Conservation (phyloP, 2,888 invertebrate species). For the Oligia latruncula region DNA sequence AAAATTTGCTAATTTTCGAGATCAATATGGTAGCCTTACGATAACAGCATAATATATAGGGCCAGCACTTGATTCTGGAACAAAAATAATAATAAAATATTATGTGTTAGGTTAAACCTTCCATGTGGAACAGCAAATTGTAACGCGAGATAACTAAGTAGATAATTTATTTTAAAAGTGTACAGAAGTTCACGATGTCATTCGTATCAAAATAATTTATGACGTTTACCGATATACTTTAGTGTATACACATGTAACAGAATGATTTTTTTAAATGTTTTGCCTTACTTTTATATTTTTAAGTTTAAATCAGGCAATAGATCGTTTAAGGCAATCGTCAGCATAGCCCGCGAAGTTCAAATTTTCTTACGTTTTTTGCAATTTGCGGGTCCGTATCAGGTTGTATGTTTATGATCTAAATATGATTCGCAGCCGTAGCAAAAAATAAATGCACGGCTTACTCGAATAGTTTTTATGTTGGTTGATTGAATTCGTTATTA, state of each 20-base stretch:
- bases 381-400: too few species aligned
- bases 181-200: slow-evolving; percentile 53
- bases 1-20: background rate
- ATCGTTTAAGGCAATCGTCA: too few species aligned
- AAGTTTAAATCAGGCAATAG: slow-evolving; percentile 40
- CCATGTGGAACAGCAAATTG: slow-evolving; percentile 4
- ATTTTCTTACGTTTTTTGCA: too few species aligned
- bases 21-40: background rate
- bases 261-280: too few species aligned
- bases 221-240: slow-evolving; percentile 31
- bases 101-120: background rate
- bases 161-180: slow-evolving; percentile 37
- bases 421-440: too few species aligned
- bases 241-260: slow-evolving; percentile 19
- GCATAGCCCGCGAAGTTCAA: too few species aligned
- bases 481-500: too few species aligned
- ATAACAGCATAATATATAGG: background rate
- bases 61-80: background rate
- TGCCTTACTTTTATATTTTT: slow-evolving; percentile 17
- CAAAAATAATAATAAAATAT: background rate
- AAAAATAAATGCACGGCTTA: too few species aligned
- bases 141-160: slow-evolving; percentile 19
- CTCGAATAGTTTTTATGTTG: too few species aligned
- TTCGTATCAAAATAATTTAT: slow-evolving; percentile 50
- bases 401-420: too few species aligned